Conservation (phyloP, 2,113 vertebrate genomes). For the Centropus bengalensis region DNA sequence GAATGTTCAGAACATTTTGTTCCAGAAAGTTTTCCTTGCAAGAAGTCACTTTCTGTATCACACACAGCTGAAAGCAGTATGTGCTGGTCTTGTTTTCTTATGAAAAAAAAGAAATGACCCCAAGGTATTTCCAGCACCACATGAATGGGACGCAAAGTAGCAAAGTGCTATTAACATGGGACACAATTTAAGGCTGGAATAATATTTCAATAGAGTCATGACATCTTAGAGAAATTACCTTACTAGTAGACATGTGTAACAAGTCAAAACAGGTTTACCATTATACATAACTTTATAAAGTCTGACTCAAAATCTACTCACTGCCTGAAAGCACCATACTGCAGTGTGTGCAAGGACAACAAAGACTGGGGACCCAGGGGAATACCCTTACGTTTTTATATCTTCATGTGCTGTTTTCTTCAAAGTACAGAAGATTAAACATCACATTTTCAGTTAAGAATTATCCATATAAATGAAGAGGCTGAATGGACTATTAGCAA, state of each 20-base stretch:
- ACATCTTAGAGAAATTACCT: background rate
- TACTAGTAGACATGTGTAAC: background rate
- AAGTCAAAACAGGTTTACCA: background rate
- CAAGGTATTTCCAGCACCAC: background rate
- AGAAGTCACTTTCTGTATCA: slow-evolving; percentile 26
- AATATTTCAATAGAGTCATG: background rate
- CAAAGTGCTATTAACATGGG: background rate
- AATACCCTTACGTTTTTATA: background rate
- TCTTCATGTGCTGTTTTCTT: background rate
- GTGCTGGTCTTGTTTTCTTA: background rate
- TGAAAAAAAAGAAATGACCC: background rate
- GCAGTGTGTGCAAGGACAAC: background rate
- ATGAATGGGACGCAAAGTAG: slow-evolving; percentile 8
- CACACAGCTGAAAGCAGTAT: slow-evolving; percentile 6
- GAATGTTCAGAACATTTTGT: slow-evolving; percentile 55
- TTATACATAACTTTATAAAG: background rate
- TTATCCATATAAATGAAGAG: background rate
- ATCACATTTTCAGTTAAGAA: background rate
- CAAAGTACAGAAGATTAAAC: background rate
- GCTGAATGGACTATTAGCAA: background rate
- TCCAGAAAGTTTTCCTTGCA: slow-evolving; percentile 33
- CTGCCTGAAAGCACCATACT: background rate
- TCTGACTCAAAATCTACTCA: background rate
- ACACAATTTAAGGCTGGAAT: background rate
- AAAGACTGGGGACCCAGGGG: background rate